These are phyloP conservation scores for Carassius carassius DNA, from an alignment of 2,113 vertebrate genomes.

Conservation along the genomic window DNA sequence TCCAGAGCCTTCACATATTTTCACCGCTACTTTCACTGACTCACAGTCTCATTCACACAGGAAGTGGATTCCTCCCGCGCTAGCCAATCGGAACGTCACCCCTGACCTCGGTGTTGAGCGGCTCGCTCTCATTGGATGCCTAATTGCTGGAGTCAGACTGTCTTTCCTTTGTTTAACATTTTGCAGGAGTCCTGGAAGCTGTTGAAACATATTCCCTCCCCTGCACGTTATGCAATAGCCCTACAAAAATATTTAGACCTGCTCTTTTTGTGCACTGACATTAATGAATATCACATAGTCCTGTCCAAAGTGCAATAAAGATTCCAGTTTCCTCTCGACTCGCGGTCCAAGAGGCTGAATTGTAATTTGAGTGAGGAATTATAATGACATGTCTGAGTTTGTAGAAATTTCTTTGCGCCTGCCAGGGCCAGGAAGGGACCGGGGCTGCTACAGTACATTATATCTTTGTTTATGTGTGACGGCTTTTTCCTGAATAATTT, in stretches of 20 bases:
- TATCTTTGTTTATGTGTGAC: slow-evolving; percentile 72
- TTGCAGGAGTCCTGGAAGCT: slow-evolving; percentile 63
- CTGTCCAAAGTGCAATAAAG: slow-evolving; percentile 55
- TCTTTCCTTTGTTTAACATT: slow-evolving; percentile 67
- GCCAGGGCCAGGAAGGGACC: slow-evolving; percentile 63
- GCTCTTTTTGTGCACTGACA: slow-evolving; percentile 49
- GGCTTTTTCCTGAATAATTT: slow-evolving; percentile 61
- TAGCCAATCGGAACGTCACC: slow-evolving; percentile 34
- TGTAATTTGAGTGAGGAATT: slow-evolving; percentile 70
- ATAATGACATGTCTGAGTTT: slow-evolving; percentile 78
- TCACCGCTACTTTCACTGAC: slow-evolving; percentile 29
- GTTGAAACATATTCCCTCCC: slow-evolving; percentile 49
- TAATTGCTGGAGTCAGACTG: slow-evolving; percentile 52
- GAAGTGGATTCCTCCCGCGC: slow-evolving; percentile 42
- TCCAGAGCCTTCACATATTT: slow-evolving; percentile 22
- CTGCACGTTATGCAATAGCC: slow-evolving; percentile 44
- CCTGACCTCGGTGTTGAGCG: slow-evolving; percentile 36
- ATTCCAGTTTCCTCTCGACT: slow-evolving; percentile 60
- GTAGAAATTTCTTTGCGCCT: slow-evolving; percentile 72
- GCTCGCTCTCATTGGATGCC: slow-evolving; percentile 44
- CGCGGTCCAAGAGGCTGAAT: slow-evolving; percentile 61
- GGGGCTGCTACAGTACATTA: slow-evolving; percentile 68
- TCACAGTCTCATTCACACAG: slow-evolving; percentile 35
- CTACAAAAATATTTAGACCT: slow-evolving; percentile 51
- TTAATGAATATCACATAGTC: slow-evolving; percentile 58